Evolutionary conservation across 2,113 vertebrate species (phyloP).

Genomic region (Prunella himalayana): DNA sequence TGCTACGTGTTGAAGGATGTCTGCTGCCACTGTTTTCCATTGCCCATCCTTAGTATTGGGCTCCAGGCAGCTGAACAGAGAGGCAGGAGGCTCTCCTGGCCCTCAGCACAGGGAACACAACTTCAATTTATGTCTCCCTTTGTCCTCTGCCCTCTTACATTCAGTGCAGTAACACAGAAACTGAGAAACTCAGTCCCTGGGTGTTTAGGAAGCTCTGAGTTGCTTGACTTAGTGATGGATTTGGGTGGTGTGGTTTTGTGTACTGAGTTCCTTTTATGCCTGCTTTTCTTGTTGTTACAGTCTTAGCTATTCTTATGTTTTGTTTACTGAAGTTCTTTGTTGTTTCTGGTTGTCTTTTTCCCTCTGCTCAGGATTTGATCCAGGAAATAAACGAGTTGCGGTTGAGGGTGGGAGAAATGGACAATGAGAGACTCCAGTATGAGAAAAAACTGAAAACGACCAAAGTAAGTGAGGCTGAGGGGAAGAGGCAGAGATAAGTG

Average conservation of each 20-base stretch:
- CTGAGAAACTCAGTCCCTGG: not conserved
- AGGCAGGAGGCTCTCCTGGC: not conserved
- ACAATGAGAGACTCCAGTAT: slow-evolving; percentile 87
- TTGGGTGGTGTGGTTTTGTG: not conserved
- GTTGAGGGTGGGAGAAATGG: slow-evolving; percentile 87
- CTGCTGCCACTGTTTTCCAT: not conserved
- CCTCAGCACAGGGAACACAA: not conserved
- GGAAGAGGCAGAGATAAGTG: not conserved
- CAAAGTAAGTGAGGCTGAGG: slow-evolving; percentile 81
- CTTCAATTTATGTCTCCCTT: not conserved
- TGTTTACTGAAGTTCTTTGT: not conserved
- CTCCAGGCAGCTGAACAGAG: not conserved
- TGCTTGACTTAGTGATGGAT: not conserved
- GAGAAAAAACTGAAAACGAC: slow-evolving; percentile 94
- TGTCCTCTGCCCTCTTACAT: not conserved
- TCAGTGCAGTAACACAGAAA: not conserved
- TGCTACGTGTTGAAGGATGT: not conserved
- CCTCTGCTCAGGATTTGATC: slow-evolving; percentile 80
- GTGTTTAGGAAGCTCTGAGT: not conserved
- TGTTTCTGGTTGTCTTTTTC: not conserved
- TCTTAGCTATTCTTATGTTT: not conserved
- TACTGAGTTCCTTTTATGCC: not conserved
- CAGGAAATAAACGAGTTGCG: slow-evolving; percentile 90
- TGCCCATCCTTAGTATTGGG: not conserved
- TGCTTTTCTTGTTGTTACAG: not conserved